A percentile compares a stretch with the other conserved stretches of the same genome.
These are phyloP conservation scores for Eubasilissa splendida DNA, from an alignment of 2,888 invertebrate species.

Conservation along the genomic window DNA sequence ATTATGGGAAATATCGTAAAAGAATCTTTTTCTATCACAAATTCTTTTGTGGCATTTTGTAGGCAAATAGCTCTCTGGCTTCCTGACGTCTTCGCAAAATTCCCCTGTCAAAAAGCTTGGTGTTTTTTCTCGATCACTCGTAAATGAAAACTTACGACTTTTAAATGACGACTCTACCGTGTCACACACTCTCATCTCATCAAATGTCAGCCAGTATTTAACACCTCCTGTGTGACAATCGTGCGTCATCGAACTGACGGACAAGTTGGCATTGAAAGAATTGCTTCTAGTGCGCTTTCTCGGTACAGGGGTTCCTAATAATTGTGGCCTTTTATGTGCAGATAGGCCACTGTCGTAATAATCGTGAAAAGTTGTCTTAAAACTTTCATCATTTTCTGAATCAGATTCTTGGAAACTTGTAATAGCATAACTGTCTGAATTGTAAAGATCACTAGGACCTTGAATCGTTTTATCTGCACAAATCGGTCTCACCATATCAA, in stretches of 20 bases:
- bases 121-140: constrained; percentile 38
- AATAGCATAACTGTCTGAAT: neutral
- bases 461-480: neutral
- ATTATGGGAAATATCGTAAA: neutral
- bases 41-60: neutral
- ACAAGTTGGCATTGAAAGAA: constrained; percentile 31
- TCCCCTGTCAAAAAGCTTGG: constrained; percentile 50
- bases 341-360: too few relatives aligned
- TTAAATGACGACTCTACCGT: neutral
- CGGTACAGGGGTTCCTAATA: neutral
- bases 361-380: too few relatives aligned
- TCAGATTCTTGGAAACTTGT: neutral
- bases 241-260: constrained; percentile 68
- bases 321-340: neutral
- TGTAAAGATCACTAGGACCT: neutral
- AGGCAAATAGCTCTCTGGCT: neutral
- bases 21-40: constrained; percentile 23
- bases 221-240: constrained; percentile 66
- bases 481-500: too few relatives aligned
- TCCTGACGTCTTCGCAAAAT: neutral
- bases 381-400: neutral
- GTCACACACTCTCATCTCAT: constrained; percentile 56
- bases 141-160: neutral
- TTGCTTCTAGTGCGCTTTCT: neutral
- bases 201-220: constrained; percentile 70